A percentile compares a stretch with the other conserved stretches of the same genome.
Evolutionary conservation across 2,888 invertebrate species (phyloP).

Genomic region (Nephrotoma flavescens): DNA sequence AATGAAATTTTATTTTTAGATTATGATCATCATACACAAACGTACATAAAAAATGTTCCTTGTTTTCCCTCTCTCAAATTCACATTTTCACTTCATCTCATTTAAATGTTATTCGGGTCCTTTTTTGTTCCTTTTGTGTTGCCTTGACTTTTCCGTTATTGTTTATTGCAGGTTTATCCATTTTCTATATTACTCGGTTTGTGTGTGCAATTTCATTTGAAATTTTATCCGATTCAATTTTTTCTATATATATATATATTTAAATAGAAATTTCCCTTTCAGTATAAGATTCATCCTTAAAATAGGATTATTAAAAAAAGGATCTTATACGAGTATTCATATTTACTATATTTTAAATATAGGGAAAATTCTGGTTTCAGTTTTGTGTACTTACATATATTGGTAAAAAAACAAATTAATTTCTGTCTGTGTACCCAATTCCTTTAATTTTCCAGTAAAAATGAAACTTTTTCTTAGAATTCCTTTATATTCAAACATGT

Average conservation of each 20-base stretch:
- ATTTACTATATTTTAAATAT: neutral
- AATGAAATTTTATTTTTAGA: neutral
- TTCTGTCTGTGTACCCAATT: neutral
- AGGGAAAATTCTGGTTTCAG: neutral
- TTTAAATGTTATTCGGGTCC: neutral
- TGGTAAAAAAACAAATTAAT: neutral
- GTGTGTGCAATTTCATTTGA: neutral
- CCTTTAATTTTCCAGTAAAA: neutral
- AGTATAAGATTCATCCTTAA: neutral
- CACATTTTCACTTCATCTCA: neutral
- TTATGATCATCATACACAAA: neutral
- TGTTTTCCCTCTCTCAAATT: neutral
- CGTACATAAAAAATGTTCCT: neutral
- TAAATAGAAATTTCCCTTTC: neutral
- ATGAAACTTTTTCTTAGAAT: neutral
- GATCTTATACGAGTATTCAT: neutral
- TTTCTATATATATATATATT: neutral
- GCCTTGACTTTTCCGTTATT: neutral
- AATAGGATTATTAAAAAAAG: neutral
- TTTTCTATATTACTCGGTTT: neutral
- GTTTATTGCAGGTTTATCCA: neutral
- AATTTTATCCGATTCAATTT: neutral
- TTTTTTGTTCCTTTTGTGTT: neutral
- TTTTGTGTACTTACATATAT: neutral
- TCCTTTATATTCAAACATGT: neutral